Evolutionary conservation across 2,888 invertebrate species (phyloP).

Genomic region (Rotaria magnacalcarata): DNA sequence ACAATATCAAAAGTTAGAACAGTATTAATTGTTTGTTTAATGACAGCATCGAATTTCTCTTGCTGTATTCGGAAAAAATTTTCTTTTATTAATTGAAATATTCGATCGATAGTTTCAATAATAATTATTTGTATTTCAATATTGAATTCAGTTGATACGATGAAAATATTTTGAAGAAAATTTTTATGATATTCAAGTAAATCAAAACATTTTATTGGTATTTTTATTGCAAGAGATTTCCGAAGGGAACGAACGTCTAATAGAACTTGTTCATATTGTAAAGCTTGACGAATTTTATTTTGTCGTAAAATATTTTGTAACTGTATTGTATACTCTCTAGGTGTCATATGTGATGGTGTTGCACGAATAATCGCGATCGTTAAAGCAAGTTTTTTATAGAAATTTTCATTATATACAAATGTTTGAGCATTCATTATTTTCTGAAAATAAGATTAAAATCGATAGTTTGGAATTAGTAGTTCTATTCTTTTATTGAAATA

Average conservation of each 20-base stretch:
- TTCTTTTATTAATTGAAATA: not conserved
- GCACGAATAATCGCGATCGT: not conserved
- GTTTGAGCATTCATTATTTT: not conserved
- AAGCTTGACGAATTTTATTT: not conserved
- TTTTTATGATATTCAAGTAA: not conserved
- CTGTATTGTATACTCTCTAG: not conserved
- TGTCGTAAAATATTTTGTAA: not conserved
- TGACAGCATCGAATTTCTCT: not conserved
- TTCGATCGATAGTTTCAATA: not conserved
- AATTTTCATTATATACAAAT: constrained; percentile 34
- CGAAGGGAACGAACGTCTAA: not conserved
- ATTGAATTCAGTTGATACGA: not conserved
- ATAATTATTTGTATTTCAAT: not conserved
- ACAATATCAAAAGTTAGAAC: not conserved
- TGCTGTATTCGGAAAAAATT: not conserved
- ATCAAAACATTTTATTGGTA: not conserved
- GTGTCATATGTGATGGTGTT: constrained; percentile 16
- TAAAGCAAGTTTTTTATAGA: not conserved
- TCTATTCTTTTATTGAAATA: not conserved
- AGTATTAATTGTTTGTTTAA: not conserved
- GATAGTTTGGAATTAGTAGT: not conserved
- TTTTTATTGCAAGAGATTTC: not conserved
- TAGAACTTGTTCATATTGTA: not conserved
- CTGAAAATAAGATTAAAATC: not conserved
- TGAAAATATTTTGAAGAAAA: not conserved